Percentiles rank a stretch among this genome's conserved stretches.
Conservation (phyloP, 2,888 invertebrate genomes). For the Epirrita christyi region DNA sequence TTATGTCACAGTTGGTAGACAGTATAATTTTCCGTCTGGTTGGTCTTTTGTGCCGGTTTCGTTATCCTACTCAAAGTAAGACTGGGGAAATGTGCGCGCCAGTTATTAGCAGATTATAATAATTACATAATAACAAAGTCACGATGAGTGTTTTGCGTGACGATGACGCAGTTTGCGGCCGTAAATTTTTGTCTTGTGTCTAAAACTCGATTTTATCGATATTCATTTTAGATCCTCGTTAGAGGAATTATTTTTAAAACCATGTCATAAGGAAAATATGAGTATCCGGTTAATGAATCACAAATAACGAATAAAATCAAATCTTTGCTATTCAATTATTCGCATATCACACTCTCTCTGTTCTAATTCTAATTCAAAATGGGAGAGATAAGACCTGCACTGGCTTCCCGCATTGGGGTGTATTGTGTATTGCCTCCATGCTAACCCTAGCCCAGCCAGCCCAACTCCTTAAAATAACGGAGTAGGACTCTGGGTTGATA, state of each 20-base stretch:
- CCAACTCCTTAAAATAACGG: too few relatives aligned
- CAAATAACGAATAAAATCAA: background rate
- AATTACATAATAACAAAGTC: conserved; percentile 45
- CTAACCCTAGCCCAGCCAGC: too few relatives aligned
- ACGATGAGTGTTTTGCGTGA: conserved; percentile 20
- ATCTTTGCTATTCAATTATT: background rate
- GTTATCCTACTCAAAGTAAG: conserved; percentile 54
- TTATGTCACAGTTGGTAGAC: conserved; percentile 65
- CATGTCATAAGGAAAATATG: conserved; percentile 10
- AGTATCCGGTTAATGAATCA: conserved; percentile 7
- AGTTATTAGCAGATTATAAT: conserved; percentile 40
- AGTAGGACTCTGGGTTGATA: too few relatives aligned
- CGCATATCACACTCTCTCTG: background rate
- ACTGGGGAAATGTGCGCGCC: conserved; percentile 45
- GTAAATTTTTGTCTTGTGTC: conserved; percentile 31
- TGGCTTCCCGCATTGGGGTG: too few relatives aligned
- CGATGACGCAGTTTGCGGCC: conserved; percentile 30
- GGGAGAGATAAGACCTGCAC: too few relatives aligned
- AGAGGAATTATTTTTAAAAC: conserved; percentile 1
- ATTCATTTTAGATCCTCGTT: conserved; percentile 13
- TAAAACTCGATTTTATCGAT: conserved; percentile 6
- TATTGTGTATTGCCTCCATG: too few relatives aligned
- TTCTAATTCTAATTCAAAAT: too few relatives aligned
- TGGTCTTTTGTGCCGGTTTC: conserved; percentile 59
- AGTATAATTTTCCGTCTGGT: conserved; percentile 68